A percentile compares a stretch with the other conserved stretches of the same genome.
phyloP scores from a whole-genome alignment of 2,888 invertebrate genomes.

The Folsomia candida region DNA sequence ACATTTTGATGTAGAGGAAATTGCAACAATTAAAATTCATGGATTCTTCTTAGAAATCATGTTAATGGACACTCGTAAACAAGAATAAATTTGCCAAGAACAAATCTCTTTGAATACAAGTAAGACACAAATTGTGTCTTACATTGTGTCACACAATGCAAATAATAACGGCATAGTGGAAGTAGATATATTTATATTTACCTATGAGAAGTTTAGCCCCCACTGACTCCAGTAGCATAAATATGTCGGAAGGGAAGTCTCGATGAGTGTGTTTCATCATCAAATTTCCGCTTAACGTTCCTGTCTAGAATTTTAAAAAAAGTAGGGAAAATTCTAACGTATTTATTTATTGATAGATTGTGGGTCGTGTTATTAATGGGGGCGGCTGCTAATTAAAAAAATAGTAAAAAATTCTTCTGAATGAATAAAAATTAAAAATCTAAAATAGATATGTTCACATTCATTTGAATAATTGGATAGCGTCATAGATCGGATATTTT shows the following conservation, averaged over 20 bases:
- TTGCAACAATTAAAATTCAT: neutral
- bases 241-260: constrained; percentile 72
- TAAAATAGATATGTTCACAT: no score
- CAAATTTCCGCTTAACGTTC: constrained; percentile 68
- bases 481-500: no score
- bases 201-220: constrained; percentile 50
- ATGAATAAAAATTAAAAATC: no score
- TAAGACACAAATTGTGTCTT: no score
- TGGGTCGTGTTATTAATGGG: no score
- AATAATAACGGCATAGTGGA: no score
- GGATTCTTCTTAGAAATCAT: neutral
- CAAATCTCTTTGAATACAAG: no score
- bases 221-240: constrained; percentile 58
- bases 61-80: neutral
- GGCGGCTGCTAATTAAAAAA: neutral
- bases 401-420: neutral
- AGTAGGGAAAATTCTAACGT: neutral
- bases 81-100: neutral
- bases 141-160: neutral
- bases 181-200: constrained; percentile 24
- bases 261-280: constrained; percentile 65
- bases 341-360: no score
- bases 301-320: constrained; percentile 53
- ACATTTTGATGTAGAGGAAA: neutral
- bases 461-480: no score